Evolutionary conservation across 2,888 invertebrate genomes (phyloP).

Genomic region (Metellina segmentata): DNA sequence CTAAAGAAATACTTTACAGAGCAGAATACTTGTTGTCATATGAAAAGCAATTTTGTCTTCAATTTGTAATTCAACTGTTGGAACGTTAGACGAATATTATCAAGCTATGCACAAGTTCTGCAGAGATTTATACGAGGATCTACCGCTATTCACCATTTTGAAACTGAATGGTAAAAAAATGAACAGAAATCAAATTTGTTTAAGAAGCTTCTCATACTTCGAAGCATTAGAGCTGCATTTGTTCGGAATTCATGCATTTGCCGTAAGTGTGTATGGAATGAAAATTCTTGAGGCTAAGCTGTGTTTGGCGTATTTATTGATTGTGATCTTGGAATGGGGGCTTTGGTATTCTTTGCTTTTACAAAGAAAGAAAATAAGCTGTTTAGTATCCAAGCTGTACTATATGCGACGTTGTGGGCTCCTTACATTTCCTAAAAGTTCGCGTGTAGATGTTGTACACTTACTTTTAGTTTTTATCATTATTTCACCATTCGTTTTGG

Average conservation of each 20-base stretch:
- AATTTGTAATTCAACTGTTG: no score
- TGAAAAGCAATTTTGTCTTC: no score
- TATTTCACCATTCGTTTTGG: background rate
- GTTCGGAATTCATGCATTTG: background rate
- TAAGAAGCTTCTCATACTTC: background rate
- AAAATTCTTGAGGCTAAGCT: background rate
- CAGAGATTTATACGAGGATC: background rate
- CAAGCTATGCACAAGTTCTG: no score
- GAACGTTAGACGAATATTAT: no score
- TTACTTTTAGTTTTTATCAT: background rate
- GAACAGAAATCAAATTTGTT: background rate
- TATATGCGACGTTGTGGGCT: background rate
- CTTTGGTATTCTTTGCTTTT: background rate
- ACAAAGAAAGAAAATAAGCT: background rate
- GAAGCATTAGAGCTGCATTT: background rate
- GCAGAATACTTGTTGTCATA: no score
- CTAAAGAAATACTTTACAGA: no score
- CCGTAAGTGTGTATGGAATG: background rate
- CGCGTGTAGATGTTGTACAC: background rate
- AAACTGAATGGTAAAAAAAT: background rate
- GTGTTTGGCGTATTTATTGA: background rate
- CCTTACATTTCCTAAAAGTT: background rate
- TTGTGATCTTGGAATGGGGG: background rate
- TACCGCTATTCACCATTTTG: background rate
- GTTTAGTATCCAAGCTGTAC: background rate